A percentile compares a stretch with the other conserved stretches of the same genome.
Conservation (phyloP, 2,888 invertebrate species). For the Steinernema carpocapsae region DNA sequence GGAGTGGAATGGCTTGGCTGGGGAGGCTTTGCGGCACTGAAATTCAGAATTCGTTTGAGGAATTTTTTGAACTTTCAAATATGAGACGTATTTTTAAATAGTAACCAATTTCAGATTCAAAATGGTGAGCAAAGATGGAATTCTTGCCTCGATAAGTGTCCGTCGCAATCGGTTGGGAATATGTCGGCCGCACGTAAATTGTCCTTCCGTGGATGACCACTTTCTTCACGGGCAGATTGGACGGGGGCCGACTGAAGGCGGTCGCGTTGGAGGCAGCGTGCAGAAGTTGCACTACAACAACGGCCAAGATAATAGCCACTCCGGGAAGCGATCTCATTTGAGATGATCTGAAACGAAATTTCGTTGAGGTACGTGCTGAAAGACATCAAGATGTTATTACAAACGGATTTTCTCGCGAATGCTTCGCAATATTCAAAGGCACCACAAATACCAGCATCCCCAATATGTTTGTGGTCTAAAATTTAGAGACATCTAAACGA, state of each 20-base stretch:
- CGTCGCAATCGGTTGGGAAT: background rate
- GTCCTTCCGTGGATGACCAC: constrained; percentile 27
- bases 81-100: too few species aligned
- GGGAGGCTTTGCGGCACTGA: background rate
- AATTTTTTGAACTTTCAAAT: background rate
- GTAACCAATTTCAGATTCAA: too few species aligned
- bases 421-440: background rate
- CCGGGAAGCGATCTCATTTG: background rate
- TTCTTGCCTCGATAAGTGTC: constrained; percentile 18
- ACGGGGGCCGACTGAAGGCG: constrained; percentile 16
- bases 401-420: too few species aligned
- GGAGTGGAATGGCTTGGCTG: constrained; percentile 13
- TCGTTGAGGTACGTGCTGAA: background rate
- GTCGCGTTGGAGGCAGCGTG: background rate
- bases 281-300: background rate
- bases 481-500: too few species aligned
- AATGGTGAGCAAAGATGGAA: too few species aligned
- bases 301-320: constrained; percentile 8
- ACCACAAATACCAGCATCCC: background rate
- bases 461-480: background rate
- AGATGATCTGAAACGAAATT: too few species aligned
- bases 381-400: too few species aligned
- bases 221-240: constrained; percentile 23
- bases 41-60: background rate
- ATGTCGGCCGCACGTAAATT: constrained; percentile 20